Base-by-base conservation (phyloP, 1,140 invertebrate species). In the Dendroctonus valens region DNA sequence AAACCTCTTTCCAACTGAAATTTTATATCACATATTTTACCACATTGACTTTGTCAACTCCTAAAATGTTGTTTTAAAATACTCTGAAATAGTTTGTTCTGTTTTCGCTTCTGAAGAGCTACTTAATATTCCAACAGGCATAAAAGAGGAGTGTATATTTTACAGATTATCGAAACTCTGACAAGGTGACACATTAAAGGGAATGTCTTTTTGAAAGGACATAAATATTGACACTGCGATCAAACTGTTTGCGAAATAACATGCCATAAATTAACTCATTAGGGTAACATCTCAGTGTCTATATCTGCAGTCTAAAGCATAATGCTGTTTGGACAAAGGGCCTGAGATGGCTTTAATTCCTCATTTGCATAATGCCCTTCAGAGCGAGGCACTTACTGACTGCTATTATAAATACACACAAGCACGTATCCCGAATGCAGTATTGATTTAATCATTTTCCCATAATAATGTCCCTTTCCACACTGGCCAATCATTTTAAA, bases 211-310 rank as follows among this genome's bases (percentile, higher is more conserved):
- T 65, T 58, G 60, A 68, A 72, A 73, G 70, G 68, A 70, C 59
- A 69, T 72, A 76, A 76, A 76, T 74, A 76, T 76, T 76, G 68
- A 75, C 69, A 67, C 69, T 73, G 71, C 66, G 60, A 73, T 70
- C 54, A 59, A 64, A 60, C 62, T 71, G 71, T 76, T 76, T 76
- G 68, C 71, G 63, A 60, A 76, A 76, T 74, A 76, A 76, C 74
- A 74, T 69, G 70, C 73, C 74, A 74, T 75, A 75, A 76, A 76
- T 76, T 76, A 75, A 74, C 71, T 76, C 71, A 74, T 75, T 76
- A 75, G 69, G 72, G 70, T 64, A 67, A 73, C 72, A 72, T 73
- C 70, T 74, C 65, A 40, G 68, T 65, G 68, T 71, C 61, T 66
- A 44, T 70, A 59, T 61, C 68, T 69, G 68, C 46, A 69, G 69